phyloP scores from a whole-genome alignment of 2,113 vertebrate species.

The Albula goreensis region DNA sequence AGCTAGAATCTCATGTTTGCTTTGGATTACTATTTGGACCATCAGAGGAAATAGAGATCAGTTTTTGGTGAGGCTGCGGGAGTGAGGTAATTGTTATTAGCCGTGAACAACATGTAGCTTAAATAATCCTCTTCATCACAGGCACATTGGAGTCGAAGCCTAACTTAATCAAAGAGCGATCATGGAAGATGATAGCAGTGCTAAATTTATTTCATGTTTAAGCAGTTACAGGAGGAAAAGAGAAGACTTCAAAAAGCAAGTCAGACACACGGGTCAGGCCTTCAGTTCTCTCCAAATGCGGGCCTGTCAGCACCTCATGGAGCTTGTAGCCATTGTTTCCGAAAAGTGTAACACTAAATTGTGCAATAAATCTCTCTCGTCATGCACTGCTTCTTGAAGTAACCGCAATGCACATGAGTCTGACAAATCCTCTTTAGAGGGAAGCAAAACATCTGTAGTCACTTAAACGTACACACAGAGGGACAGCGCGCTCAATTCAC shows the following conservation, averaged over 20 bases:
- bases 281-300: not conserved
- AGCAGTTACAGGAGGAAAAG: not conserved
- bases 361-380: constrained; percentile 29
- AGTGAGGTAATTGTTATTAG: constrained; percentile 18
- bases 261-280: not conserved
- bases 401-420: constrained; percentile 29
- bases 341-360: constrained; percentile 28
- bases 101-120: not conserved
- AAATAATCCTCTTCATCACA: not conserved
- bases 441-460: constrained; percentile 42
- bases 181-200: not conserved
- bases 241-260: not conserved
- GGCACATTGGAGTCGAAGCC: not conserved
- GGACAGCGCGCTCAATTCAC: not conserved
- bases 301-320: not conserved
- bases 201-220: not conserved
- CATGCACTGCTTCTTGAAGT: constrained; percentile 10
- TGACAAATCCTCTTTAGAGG: constrained; percentile 27
- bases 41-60: no score
- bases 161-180: not conserved
- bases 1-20: not conserved
- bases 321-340: not conserved
- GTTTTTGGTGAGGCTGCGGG: not conserved
- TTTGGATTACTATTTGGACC: not conserved
- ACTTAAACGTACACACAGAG: constrained; percentile 32